Evolutionary conservation across 2,113 vertebrate genomes (phyloP).

Genomic region (Centrocercus urophasianus): DNA sequence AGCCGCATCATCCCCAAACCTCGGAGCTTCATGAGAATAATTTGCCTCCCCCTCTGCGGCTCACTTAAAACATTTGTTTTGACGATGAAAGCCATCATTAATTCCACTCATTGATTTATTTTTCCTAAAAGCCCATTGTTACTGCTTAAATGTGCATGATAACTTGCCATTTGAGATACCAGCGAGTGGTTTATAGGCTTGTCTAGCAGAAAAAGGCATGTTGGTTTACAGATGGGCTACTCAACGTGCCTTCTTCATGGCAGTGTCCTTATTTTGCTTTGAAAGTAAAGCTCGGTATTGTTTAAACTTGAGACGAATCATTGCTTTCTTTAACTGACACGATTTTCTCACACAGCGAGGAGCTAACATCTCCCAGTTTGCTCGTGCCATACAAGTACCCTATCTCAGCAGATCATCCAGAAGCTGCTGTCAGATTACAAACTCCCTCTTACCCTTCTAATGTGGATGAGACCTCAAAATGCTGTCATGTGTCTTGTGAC

Average conservation of each 20-base stretch:
- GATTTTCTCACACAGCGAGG: not conserved
- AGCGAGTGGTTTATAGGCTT: not conserved
- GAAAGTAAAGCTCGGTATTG: not conserved
- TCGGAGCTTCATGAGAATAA: constrained; percentile 27
- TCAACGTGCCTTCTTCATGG: not conserved
- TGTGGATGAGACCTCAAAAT: not conserved
- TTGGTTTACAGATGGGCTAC: not conserved
- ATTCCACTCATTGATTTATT: constrained; percentile 40
- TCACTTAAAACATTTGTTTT: constrained; percentile 28
- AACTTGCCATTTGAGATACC: constrained; percentile 33
- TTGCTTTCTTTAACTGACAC: not conserved
- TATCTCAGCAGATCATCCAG: not conserved
- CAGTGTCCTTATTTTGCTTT: constrained; percentile 42
- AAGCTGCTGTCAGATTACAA: not conserved
- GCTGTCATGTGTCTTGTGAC: not conserved
- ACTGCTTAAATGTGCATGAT: not conserved
- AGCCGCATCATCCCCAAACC: not conserved
- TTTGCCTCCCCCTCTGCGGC: not conserved
- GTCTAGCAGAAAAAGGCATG: not conserved
- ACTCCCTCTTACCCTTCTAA: not conserved
- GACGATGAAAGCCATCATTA: constrained; percentile 15
- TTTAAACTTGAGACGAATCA: not conserved
- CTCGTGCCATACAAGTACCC: not conserved
- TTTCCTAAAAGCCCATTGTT: constrained; percentile 54
- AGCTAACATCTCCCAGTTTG: not conserved